Evolutionary conservation across 2,113 vertebrate genomes (phyloP).

Genomic region (Leptosomus discolor): DNA sequence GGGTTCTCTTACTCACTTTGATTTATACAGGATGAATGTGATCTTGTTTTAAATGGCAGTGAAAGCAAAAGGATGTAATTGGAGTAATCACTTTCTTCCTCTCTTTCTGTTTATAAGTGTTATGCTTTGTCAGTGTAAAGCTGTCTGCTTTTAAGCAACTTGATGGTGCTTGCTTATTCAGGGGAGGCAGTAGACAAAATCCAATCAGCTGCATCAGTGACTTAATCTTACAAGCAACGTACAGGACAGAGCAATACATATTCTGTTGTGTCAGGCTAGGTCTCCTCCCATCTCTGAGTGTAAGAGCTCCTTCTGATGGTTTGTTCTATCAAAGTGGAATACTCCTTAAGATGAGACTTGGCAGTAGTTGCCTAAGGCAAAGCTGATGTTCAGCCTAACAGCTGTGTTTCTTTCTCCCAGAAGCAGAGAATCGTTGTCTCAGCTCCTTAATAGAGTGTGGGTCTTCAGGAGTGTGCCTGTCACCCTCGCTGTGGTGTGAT

Average conservation of each 20-base stretch:
- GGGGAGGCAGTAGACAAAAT: not conserved
- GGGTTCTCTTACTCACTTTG: not conserved
- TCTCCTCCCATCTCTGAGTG: not conserved
- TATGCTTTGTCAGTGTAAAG: not conserved
- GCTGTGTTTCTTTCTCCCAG: not conserved
- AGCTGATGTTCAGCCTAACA: not conserved
- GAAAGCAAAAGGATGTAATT: not conserved
- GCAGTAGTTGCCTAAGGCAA: not conserved
- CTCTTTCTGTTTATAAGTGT: not conserved
- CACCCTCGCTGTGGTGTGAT: conserved; percentile 64
- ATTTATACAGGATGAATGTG: not conserved
- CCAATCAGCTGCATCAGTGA: not conserved
- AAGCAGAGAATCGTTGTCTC: conserved; percentile 37
- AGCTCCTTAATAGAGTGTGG: conserved; percentile 62
- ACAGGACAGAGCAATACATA: not conserved
- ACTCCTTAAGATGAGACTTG: not conserved
- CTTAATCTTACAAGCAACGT: not conserved
- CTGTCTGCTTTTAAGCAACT: not conserved
- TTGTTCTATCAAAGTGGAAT: not conserved
- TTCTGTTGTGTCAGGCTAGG: not conserved
- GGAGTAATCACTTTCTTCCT: not conserved
- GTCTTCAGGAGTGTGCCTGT: conserved; percentile 50
- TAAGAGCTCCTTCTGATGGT: not conserved
- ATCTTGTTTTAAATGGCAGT: not conserved
- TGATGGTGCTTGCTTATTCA: not conserved